Conservation (phyloP, 2,888 invertebrate genomes). For the Tetranychus piercei region DNA sequence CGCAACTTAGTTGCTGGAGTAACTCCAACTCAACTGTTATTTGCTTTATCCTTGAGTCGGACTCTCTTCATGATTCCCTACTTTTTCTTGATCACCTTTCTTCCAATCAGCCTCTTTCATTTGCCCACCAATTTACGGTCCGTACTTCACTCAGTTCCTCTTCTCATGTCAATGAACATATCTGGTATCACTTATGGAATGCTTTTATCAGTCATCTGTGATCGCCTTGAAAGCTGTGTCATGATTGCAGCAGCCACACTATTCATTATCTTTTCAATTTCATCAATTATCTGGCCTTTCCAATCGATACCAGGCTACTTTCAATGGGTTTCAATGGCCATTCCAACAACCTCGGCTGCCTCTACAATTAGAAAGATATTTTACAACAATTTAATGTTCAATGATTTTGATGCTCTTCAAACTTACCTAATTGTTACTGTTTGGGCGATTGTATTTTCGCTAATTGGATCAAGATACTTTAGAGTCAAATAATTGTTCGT, state of each 20-base stretch:
- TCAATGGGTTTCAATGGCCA: conserved; percentile 46
- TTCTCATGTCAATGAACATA: conserved; percentile 71
- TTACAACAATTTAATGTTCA: conserved; percentile 51
- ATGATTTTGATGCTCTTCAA: conserved; percentile 48
- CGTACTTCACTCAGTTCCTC: conserved; percentile 61
- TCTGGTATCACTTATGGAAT: conserved; percentile 12
- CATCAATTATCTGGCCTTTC: conserved; percentile 85
- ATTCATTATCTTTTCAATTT: conserved; percentile 22
- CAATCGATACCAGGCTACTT: conserved; percentile 78
- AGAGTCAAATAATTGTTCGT: not conserved
- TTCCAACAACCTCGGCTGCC: conserved; percentile 62
- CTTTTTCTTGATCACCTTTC: conserved; percentile 57
- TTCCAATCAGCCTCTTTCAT: conserved; percentile 72
- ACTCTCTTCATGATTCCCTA: conserved; percentile 88
- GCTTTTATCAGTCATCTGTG: not conserved
- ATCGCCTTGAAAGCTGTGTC: not conserved
- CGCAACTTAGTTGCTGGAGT: conserved; percentile 66
- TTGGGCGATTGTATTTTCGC: conserved; percentile 47
- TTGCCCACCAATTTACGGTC: conserved; percentile 46
- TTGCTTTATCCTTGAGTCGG: conserved; percentile 80
- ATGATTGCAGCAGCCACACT: not conserved
- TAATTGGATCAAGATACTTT: conserved; percentile 6
- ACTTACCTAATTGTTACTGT: conserved; percentile 54
- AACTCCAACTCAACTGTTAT: conserved; percentile 69
- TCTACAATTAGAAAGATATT: conserved; percentile 54